phyloP scores from a whole-genome alignment of 2,888 invertebrate genomes.

The Cremastobaeus sp. region DNA sequence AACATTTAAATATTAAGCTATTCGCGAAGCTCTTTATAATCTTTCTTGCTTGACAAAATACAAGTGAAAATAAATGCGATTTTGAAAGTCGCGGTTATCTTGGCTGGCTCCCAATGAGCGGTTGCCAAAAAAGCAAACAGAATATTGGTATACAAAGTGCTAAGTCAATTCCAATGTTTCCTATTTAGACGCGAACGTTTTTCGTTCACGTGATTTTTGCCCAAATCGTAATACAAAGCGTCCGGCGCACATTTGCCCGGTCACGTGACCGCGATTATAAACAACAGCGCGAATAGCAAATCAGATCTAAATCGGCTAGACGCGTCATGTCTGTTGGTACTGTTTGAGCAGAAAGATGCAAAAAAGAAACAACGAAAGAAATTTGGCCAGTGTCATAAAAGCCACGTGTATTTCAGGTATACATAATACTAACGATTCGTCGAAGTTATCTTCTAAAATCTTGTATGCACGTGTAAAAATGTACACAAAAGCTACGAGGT shows the following conservation, averaged over 20 bases:
- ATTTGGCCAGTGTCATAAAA: conserved; percentile 52
- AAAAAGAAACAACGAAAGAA: conserved; percentile 38
- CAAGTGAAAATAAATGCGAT: conserved; percentile 26
- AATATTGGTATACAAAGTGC: neutral
- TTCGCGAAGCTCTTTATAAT: conserved; percentile 10
- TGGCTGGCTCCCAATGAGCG: conserved; percentile 14
- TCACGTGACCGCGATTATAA: conserved; percentile 11
- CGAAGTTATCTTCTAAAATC: conserved; percentile 63
- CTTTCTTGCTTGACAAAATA: conserved; percentile 5
- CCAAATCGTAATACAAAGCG: too few relatives aligned
- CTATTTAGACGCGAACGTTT: neutral
- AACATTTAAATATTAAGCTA: conserved; percentile 19
- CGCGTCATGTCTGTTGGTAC: conserved; percentile 36
- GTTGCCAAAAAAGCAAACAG: conserved; percentile 21
- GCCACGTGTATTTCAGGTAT: conserved; percentile 69
- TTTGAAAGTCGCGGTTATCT: conserved; percentile 20
- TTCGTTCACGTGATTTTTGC: neutral
- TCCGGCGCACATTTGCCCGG: neutral
- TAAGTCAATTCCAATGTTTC: conserved; percentile 22
- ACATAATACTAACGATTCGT: conserved; percentile 73
- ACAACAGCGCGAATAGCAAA: conserved; percentile 7
- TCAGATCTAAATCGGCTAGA: conserved; percentile 45
- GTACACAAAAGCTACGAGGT: conserved; percentile 75
- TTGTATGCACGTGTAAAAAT: conserved; percentile 67
- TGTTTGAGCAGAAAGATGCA: conserved; percentile 39